Evolutionary conservation across 2,888 invertebrate species (phyloP).

Genomic region (Glaucopsyche alexis): DNA sequence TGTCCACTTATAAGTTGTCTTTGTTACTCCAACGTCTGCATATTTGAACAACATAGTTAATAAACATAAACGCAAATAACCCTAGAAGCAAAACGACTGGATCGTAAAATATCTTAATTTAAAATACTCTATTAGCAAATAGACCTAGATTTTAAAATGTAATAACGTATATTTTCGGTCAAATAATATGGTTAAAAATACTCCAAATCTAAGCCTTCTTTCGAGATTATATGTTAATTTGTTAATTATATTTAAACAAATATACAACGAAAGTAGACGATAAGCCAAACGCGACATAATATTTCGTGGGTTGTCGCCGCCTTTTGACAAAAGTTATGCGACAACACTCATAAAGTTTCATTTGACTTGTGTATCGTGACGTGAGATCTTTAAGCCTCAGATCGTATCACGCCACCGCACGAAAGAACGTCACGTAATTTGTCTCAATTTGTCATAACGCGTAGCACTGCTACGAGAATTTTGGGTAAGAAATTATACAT

Average conservation of each 20-base stretch:
- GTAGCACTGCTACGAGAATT: neutral
- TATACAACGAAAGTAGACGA: neutral
- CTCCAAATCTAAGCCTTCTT: too few species aligned
- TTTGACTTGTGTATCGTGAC: neutral
- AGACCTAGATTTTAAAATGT: too few species aligned
- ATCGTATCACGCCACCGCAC: neutral
- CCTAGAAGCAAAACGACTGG: too few species aligned
- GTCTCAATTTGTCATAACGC: conserved; percentile 3
- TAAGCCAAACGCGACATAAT: conserved; percentile 6
- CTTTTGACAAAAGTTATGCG: conserved; percentile 7
- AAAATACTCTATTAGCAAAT: too few species aligned
- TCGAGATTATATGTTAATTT: conserved; percentile 15
- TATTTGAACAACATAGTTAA: too few species aligned
- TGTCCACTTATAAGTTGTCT: too few species aligned
- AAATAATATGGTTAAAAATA: too few species aligned
- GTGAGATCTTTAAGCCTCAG: neutral
- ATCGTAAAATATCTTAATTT: too few species aligned
- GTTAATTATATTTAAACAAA: neutral
- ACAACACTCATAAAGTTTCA: conserved; percentile 1
- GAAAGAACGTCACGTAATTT: conserved; percentile 15
- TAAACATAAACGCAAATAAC: too few species aligned
- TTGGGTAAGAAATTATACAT: neutral
- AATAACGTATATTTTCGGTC: too few species aligned
- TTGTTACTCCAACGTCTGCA: too few species aligned
- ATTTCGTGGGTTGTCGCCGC: conserved; percentile 13